Conservation (phyloP, 2,888 invertebrate genomes). For the Harmothoe impar region DNA sequence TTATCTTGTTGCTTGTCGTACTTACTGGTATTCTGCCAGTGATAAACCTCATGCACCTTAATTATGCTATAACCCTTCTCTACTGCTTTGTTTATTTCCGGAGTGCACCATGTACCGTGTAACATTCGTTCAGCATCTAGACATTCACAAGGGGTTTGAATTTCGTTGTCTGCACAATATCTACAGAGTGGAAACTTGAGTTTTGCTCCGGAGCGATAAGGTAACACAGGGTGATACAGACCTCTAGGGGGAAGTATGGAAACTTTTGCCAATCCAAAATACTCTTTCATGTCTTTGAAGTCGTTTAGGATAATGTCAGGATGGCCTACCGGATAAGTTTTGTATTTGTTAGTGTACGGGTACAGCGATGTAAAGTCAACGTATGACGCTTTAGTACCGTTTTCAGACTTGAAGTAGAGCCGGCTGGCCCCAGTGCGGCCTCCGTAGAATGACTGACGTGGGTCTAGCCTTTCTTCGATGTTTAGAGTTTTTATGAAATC, state of each 20-base stretch:
- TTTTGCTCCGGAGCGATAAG: conserved; percentile 74
- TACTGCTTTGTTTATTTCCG: conserved; percentile 79
- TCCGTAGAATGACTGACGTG: conserved; percentile 33
- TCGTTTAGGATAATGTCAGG: conserved; percentile 70
- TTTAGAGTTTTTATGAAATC: background rate
- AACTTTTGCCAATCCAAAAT: conserved; percentile 75
- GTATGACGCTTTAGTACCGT: conserved; percentile 72
- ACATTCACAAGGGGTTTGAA: conserved; percentile 17
- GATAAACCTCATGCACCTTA: conserved; percentile 70
- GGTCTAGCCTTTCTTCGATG: conserved; percentile 26
- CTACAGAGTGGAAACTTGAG: conserved; percentile 81
- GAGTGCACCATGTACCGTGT: conserved; percentile 79
- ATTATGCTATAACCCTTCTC: conserved; percentile 77
- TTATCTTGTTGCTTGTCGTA: conserved; percentile 66
- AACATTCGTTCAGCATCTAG: conserved; percentile 71
- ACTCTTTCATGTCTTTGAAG: conserved; percentile 70
- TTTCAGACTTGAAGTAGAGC: conserved; percentile 67
- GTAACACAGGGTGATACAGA: conserved; percentile 78
- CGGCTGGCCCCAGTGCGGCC: conserved; percentile 25
- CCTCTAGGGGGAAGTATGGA: conserved; percentile 74
- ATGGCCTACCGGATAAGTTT: conserved; percentile 73
- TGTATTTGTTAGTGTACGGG: conserved; percentile 73
- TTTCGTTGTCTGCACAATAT: conserved; percentile 72
- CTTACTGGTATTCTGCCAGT: background rate
- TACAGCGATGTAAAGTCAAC: conserved; percentile 74